These are phyloP conservation scores for Megalops atlanticus DNA, from an alignment of 2,113 vertebrate genomes.

Conservation along the genomic window DNA sequence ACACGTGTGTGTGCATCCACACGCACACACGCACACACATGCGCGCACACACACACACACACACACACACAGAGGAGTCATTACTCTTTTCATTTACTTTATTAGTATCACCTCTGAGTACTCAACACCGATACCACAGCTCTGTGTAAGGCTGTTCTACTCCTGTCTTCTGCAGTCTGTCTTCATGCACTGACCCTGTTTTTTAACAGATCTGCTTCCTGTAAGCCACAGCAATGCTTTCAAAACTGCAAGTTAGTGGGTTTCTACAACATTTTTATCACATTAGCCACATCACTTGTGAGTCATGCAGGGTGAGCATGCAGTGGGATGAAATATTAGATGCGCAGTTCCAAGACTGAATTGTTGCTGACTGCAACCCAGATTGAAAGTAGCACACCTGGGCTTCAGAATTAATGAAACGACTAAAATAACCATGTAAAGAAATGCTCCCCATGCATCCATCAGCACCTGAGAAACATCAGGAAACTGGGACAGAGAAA, in stretches of 20 bases:
- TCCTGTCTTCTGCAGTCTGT: too few relatives aligned
- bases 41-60: background rate
- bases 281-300: background rate
- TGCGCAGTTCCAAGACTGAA: background rate
- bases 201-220: too few relatives aligned
- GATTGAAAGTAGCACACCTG: background rate
- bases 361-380: background rate
- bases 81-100: background rate
- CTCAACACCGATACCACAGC: too few relatives aligned
- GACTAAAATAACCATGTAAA: background rate
- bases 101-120: too few relatives aligned
- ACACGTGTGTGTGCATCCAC: background rate
- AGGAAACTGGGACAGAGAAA: background rate
- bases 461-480: background rate
- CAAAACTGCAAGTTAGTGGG: background rate
- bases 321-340: background rate
- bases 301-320: background rate
- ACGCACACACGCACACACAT: background rate
- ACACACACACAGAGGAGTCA: background rate
- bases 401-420: background rate
- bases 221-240: background rate
- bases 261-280: background rate
- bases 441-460: background rate
- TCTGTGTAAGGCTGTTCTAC: too few relatives aligned
- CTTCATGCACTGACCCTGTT: too few relatives aligned